These are phyloP conservation scores for Tetramorium parvispinum DNA, from an alignment of 1,140 invertebrate genomes.

Conservation along the genomic window DNA sequence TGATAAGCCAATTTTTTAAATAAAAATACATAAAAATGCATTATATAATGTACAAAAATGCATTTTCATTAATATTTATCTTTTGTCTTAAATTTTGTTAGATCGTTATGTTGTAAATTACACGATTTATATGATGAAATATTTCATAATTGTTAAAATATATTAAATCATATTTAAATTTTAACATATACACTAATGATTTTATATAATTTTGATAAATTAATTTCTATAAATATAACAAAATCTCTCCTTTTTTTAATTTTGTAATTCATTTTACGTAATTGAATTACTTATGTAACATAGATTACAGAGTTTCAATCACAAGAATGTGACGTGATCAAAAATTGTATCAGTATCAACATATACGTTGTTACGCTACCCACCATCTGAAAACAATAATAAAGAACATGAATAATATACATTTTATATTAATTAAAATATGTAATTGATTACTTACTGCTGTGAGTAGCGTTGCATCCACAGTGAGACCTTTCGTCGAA, in stretches of 20 bases:
- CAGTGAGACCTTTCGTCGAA: slow-evolving; percentile 65
- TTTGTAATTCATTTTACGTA: not conserved
- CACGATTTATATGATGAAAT: too few species aligned
- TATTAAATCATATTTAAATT: too few species aligned
- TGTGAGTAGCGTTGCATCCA: slow-evolving; percentile 71
- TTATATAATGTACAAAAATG: too few species aligned
- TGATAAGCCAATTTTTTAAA: too few species aligned
- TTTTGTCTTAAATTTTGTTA: too few species aligned
- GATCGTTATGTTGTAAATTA: too few species aligned
- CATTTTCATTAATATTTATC: too few species aligned
- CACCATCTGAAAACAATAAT: slow-evolving; percentile 14
- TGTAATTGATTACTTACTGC: slow-evolving; percentile 62
- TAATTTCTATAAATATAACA: too few species aligned
- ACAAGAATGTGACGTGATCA: slow-evolving; percentile 17
- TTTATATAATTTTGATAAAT: too few species aligned
- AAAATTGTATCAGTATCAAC: slow-evolving; percentile 77
- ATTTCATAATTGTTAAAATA: too few species aligned
- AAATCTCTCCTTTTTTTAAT: not conserved
- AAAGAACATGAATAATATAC: not conserved
- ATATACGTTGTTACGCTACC: slow-evolving; percentile 52
- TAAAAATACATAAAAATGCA: too few species aligned
- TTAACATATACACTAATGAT: too few species aligned
- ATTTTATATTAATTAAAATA: not conserved
- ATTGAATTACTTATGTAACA: not conserved
- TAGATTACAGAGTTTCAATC: not conserved